Base-by-base conservation (phyloP, 1,140 invertebrate genomes). In the Drosophila pachea region DNA sequence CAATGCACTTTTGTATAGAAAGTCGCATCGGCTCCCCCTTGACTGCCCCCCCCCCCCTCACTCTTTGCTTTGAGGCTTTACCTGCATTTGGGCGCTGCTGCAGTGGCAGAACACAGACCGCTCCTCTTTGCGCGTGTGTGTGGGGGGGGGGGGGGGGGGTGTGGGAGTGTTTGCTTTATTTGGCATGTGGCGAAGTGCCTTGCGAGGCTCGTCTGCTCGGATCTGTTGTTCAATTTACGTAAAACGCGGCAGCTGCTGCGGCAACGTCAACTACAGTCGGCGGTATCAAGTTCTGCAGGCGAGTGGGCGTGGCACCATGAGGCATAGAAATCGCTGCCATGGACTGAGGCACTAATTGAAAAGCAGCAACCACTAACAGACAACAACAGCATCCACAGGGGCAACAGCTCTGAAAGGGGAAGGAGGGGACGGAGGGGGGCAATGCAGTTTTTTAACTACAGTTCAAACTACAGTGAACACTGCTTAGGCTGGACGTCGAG, bases 161-260 rank as follows among this genome's bases (percentile, higher is more conserved):
- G 8, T 53, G 8, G 55, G 49, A 71, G 52, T 76, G 65, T 64
- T 69, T 81, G 73, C 77, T 79, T 81, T 64, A 42, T 68, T 56
- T 50, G 68, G 68, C 49, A 40, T 48, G 65, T 33, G 70, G 49
- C 12, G 22, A 22, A 5, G 40, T 61, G 76, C 47, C 66, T 82
- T 82, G 70, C 45, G 76, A 74, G 78, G 31, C 33, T 65, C 36
- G 33, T 42, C 33, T 35, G 33, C n/a, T 63, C 52, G 53, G 22
- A 9, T 50, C 61, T 79, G 76, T 77, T 84, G 81, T 84, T 84
- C 81, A 86, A 84, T 84, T 86, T 79, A 74, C 73, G 73, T 84
- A 64, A 79, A 86, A 81, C 69, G 73, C 73, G 76, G 63, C 22
- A 22, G 22, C 22, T 22, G 22, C 22, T 22, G 22, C n/a, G n/a